Conservation (phyloP, 2,888 invertebrate species). For the Acleris holmiana region DNA sequence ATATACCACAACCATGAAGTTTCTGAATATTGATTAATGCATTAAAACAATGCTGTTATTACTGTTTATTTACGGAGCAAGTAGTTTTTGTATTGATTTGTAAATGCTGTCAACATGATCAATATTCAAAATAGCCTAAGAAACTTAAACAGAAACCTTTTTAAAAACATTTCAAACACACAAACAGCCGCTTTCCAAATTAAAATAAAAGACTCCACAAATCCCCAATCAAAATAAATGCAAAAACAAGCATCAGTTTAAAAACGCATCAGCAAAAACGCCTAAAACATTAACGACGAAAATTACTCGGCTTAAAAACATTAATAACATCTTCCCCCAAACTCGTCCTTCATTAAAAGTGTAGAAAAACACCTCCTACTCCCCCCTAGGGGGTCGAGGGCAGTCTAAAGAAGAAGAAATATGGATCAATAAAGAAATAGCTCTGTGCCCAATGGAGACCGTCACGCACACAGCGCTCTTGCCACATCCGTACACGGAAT, state of each 20-base stretch:
- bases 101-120: too few species aligned
- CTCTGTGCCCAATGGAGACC: slow-evolving; percentile 81
- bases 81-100: too few species aligned
- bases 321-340: slow-evolving; percentile 75
- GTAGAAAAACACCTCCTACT: slow-evolving; percentile 76
- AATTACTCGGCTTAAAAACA: slow-evolving; percentile 80
- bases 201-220: slow-evolving; percentile 21
- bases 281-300: slow-evolving; percentile 64
- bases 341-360: slow-evolving; percentile 81
- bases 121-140: too few species aligned
- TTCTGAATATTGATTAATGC: too few species aligned
- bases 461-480: slow-evolving; percentile 68
- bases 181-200: not conserved
- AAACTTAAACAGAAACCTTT: not conserved
- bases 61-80: too few species aligned
- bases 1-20: too few species aligned
- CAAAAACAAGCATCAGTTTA: slow-evolving; percentile 41
- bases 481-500: slow-evolving; percentile 49
- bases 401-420: slow-evolving; percentile 84
- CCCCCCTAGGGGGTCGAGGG: slow-evolving; percentile 55
- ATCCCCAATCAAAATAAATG: slow-evolving; percentile 55
- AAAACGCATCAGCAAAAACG: slow-evolving; percentile 41
- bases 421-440: slow-evolving; percentile 85
- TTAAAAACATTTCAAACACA: not conserved
- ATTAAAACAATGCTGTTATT: too few species aligned